Percentiles rank a stretch among this genome's conserved stretches.
Conservation (phyloP, 1,140 invertebrate species). For the Phortica variegata region DNA sequence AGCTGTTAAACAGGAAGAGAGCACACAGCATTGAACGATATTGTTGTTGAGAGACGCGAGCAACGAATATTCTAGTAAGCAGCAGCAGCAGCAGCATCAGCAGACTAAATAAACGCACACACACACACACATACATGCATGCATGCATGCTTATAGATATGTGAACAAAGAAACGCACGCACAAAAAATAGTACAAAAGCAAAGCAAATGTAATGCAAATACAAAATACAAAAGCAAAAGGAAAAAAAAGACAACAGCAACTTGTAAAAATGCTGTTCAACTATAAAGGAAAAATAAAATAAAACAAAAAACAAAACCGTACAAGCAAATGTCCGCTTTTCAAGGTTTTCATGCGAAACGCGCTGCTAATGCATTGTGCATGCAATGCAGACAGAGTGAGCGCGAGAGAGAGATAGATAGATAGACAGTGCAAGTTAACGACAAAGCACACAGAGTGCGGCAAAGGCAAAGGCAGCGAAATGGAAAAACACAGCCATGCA, state of each 20-base stretch:
- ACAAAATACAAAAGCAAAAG: constrained; percentile 5
- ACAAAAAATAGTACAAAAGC: constrained; percentile 19
- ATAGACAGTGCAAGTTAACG: no score
- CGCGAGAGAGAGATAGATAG: no score
- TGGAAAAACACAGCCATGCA: no score
- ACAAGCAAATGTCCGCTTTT: constrained; percentile 6
- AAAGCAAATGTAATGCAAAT: constrained; percentile 22
- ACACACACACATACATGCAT: background rate
- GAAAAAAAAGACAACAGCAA: background rate
- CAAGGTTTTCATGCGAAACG: no score
- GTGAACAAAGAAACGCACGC: constrained; percentile 3
- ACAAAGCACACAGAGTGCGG: no score
- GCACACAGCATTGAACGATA: no score
- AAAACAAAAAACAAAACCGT: background rate
- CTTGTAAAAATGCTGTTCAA: background rate
- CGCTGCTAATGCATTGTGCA: no score
- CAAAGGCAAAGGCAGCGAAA: no score
- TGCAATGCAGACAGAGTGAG: no score
- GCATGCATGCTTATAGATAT: background rate
- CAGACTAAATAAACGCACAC: constrained; percentile 8
- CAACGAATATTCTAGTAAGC: no score
- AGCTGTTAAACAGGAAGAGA: no score
- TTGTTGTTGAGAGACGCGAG: no score
- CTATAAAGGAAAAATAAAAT: background rate
- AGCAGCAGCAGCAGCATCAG: constrained; percentile 25